Base-by-base conservation (phyloP, 2,113 vertebrate genomes). In the Scomber scombrus region DNA sequence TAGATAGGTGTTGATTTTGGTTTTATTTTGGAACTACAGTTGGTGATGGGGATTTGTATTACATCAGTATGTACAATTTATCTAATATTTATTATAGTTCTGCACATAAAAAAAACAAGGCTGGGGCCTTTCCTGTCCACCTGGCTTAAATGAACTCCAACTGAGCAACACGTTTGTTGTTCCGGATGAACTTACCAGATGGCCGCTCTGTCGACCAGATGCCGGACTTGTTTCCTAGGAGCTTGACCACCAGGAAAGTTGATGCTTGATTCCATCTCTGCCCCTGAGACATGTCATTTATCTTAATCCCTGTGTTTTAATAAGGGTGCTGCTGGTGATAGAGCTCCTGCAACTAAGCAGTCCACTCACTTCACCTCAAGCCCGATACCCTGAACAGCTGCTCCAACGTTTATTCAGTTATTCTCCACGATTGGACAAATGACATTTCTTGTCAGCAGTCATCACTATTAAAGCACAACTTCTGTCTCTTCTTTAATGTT, bases 91-190 rank as follows among this genome's bases (percentile, higher is more conserved):
- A 11, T 26, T 26, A 29, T 10, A 29, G 46, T 29, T 66, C 16
- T 66, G 64, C 34, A 40, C 34, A 40, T 40, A 40, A 40, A 40
- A 40, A 40, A 40, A 16, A 49, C 2, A 23, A 51, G 23, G 18
- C 9, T 14, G 18, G 15, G 14, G 2, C 16, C 45, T 16, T 71
- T 29, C 9, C 56, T 14, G 18, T 58, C 68, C 43, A 31, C 45
- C 23, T 49, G 29, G 29, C 46, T 49, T n/a, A 50, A 34, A 13
- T 13, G 11, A 12, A 47, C 50, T 63, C 51, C 11, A 29, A 15
- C 34, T n/a, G 47, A 45, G 70, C 45, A 72, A 40, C 7, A 19
- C 0, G 34, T 47, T 75, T 57, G 23, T 47, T 75, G 43, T 75
- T 57, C 34, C 8, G 12, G 18, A 19, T 75, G 52, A 66, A 21